Evolutionary conservation across 2,113 vertebrate genomes (phyloP).

Genomic region (human (Homo sapiens)): GRCh38 chr15:60250501-60251000

Average conservation of each 20-base stretch:
- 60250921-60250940: background rate
- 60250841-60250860: background rate
- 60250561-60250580: background rate
- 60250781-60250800: background rate
- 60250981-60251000: background rate
- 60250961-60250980: background rate
- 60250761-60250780: background rate
- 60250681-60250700: background rate
- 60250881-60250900: background rate
- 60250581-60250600: background rate
- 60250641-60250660: too few species aligned
- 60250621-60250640: background rate
- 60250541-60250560: background rate
- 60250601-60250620: background rate
- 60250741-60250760: background rate
- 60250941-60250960: background rate
- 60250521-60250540: background rate
- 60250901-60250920: background rate
- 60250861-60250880: background rate
- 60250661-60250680: background rate
- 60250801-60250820: background rate
- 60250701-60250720: background rate
- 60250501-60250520: background rate
- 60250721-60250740: background rate
- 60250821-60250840: background rate